Conservation (phyloP, 2,113 vertebrate species). For the Hippocampus barbouri region DNA sequence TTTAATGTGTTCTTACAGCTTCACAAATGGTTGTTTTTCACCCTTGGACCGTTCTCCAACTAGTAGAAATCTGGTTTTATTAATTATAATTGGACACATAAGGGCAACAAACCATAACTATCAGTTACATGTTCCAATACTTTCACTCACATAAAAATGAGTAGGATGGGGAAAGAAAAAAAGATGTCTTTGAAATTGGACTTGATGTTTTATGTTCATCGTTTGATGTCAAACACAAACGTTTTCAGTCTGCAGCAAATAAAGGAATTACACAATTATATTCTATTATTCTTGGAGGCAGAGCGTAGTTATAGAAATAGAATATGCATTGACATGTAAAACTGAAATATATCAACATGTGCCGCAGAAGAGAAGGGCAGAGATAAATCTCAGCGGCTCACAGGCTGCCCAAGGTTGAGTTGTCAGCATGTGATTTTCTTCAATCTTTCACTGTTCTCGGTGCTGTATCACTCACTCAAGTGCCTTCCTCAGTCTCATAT, state of each 20-base stretch:
- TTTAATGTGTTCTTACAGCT: not conserved
- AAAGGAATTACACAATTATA: not conserved
- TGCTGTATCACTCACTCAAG: constrained; percentile 17
- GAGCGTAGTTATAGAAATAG: not conserved
- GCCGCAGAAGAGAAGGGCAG: constrained; percentile 14
- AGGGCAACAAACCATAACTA: not conserved
- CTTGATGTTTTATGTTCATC: no score
- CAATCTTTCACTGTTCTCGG: constrained; percentile 38
- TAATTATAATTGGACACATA: not conserved
- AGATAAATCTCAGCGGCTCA: constrained; percentile 25
- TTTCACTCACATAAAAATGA: not conserved
- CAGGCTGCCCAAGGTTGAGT: constrained; percentile 14
- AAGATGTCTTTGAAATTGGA: not conserved
- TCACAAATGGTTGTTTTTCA: not conserved
- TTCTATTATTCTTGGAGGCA: not conserved
- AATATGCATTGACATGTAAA: not conserved
- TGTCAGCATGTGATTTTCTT: constrained; percentile 38
- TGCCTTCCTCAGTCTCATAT: constrained; percentile 35
- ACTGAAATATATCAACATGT: constrained; percentile 21
- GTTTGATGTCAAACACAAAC: not conserved
- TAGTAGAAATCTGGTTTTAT: not conserved
- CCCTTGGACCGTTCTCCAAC: no score
- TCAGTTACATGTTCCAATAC: not conserved
- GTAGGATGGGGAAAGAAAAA: not conserved
- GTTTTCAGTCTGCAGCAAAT: not conserved